These are phyloP conservation scores for Papilio dardanus DNA, from an alignment of 1,140 invertebrate species.

Conservation along the genomic window DNA sequence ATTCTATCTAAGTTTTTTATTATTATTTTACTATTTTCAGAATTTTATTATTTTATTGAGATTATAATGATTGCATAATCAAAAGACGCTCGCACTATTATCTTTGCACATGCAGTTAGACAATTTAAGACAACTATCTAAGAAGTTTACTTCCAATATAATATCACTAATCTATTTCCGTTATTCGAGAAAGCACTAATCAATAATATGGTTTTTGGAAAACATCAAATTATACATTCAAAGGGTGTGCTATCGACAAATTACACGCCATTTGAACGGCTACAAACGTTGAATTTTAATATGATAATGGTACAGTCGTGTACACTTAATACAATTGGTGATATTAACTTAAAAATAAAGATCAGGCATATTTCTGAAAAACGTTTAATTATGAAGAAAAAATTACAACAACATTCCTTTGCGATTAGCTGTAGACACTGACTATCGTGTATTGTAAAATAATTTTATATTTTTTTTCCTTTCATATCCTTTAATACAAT, in stretches of 20 bases:
- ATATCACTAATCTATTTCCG: not conserved
- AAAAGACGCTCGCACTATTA: too few species aligned
- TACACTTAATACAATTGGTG: conserved; percentile 13
- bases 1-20: too few species aligned
- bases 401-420: too few species aligned
- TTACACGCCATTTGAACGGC: conserved; percentile 19
- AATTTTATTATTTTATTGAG: too few species aligned
- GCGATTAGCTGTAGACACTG: too few species aligned
- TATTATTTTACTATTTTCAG: too few species aligned
- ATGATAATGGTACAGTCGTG: conserved; percentile 1
- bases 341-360: too few species aligned
- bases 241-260: conserved; percentile 20
- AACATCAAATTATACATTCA: conserved; percentile 12
- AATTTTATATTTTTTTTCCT: too few species aligned
- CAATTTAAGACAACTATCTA: not conserved
- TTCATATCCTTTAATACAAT: too few species aligned
- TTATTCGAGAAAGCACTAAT: not conserved
- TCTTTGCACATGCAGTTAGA: too few species aligned
- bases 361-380: not conserved
- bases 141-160: not conserved
- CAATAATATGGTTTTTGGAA: conserved; percentile 16
- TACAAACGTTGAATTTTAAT: conserved; percentile 17
- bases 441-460: too few species aligned
- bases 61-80: too few species aligned
- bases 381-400: not conserved